Base-by-base conservation (phyloP, 2,113 vertebrate species). In the zebrafish (Danio rerio) region DNA sequence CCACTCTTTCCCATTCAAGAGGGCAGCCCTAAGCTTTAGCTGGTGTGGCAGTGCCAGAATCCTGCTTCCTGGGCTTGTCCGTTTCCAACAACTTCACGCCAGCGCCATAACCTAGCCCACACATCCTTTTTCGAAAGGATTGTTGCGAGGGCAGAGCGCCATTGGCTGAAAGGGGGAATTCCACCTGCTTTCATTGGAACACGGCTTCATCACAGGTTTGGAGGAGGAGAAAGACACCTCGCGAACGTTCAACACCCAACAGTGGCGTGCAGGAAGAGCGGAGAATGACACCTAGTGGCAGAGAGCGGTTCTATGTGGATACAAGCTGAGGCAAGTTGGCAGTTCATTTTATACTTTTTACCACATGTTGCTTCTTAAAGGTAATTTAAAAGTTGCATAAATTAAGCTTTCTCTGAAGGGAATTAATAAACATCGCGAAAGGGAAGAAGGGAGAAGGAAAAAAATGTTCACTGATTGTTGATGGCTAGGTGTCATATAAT, bases 111-210 rank as follows among this genome's bases (percentile, higher is more conserved):
- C 89, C 89, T 63, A 63, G 86, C 62, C 78, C 85, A 82, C 65
- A 81, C 82, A 82, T 84, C 86, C 72, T 61, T 73, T n/a, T 75
- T 31, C 61, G 66, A 75, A 84, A 63, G 80, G 78, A 81, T 62
- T 45, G 72, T 53, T 79, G 21, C 0, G 49, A 81, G 86, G 81
- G 72, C 84, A 63, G 84, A 76, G 74, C 79, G 84, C 88, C 89
- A 93, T 93, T 91, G 93, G 92, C 86, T 82, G 89, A 91, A 89
- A 65, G 76, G 86, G 83, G 90, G 88, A 84, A 89, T 91, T 91
- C 92, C 92, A 92, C 92, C 92, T 93, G 92, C 87, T 92, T 89
- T 89, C 89, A 92, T 92, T 94, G 92, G 92, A 90, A 88, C 88
- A 88, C 80, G 90, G 86, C 83, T 85, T 87, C 86, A 84, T 89